Evolutionary conservation across 2,888 invertebrate species (phyloP).

Genomic region (Lathronympha strigana): DNA sequence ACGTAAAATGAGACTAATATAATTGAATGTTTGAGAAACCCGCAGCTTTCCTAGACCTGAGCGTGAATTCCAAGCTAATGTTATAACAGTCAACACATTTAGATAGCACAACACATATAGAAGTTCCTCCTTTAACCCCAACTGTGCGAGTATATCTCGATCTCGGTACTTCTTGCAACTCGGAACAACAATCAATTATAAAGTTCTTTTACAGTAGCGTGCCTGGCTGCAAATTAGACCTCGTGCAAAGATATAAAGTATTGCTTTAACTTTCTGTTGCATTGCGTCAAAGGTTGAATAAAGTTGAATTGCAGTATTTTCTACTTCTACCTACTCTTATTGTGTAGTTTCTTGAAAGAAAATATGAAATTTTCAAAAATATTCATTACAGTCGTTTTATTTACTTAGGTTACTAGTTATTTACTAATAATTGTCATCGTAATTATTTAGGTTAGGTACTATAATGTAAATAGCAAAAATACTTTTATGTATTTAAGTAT

Average conservation of each 20-base stretch:
- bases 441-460: no score
- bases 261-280: constrained; percentile 56
- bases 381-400: neutral
- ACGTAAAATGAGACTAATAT: no score
- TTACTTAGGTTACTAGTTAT: no score
- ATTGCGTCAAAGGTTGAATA: constrained; percentile 43
- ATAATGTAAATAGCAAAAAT: no score
- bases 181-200: constrained; percentile 65
- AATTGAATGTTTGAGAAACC: no score
- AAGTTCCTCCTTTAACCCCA: no score
- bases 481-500: no score
- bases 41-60: no score
- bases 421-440: no score
- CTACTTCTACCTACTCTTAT: neutral
- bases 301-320: constrained; percentile 18
- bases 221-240: constrained; percentile 57
- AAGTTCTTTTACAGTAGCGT: constrained; percentile 62
- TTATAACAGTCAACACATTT: no score
- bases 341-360: neutral
- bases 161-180: constrained; percentile 49
- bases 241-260: constrained; percentile 60
- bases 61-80: no score
- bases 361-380: neutral
- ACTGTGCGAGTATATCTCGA: constrained; percentile 43
- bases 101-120: no score